Percentiles rank a stretch among this genome's conserved stretches.
Evolutionary conservation across 2,888 invertebrate genomes (phyloP).

Genomic region (Acanthosepion esculentum): DNA sequence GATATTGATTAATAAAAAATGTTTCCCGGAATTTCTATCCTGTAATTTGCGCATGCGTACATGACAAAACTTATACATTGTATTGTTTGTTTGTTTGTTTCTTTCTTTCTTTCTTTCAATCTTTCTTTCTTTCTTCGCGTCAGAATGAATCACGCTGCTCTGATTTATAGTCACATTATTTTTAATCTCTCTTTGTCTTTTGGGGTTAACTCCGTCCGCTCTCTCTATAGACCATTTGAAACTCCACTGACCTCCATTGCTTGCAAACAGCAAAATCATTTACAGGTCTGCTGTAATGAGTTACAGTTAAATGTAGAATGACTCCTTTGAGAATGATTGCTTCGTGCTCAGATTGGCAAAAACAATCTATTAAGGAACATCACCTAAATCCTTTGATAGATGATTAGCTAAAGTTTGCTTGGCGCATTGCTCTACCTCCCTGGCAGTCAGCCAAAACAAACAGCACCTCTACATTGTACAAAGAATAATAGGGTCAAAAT

Average conservation of each 20-base stretch:
- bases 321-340: background rate
- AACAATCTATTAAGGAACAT: background rate
- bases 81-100: too few species aligned
- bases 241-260: background rate
- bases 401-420: background rate
- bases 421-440: background rate
- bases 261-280: background rate
- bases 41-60: too few species aligned
- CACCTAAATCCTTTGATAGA: background rate
- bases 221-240: background rate
- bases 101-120: too few species aligned
- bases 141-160: background rate
- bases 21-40: too few species aligned
- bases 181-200: background rate
- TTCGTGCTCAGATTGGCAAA: slow-evolving; percentile 20
- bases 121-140: too few species aligned
- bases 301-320: background rate
- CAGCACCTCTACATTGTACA: background rate
- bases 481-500: background rate
- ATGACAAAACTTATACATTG: too few species aligned
- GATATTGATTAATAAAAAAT: too few species aligned
- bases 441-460: background rate
- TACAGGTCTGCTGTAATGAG: background rate
- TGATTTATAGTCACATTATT: background rate
- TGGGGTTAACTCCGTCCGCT: background rate